phyloP scores from a whole-genome alignment of 2,888 invertebrate species.

The Eupithecia insigniata region DNA sequence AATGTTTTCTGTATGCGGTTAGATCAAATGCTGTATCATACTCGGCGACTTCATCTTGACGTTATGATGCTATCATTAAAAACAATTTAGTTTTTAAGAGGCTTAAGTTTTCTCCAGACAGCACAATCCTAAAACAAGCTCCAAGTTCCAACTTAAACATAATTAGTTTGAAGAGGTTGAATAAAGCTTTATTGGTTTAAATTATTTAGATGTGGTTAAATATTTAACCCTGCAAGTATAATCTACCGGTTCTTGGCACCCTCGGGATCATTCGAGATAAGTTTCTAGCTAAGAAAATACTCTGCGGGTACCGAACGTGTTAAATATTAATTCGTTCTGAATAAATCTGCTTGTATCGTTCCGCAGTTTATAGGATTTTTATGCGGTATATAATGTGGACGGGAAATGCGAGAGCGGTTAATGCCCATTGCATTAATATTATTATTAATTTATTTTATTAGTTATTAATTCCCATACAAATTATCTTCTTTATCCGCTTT shows the following conservation, averaged over 20 bases:
- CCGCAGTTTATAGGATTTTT: neutral
- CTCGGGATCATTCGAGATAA: conserved; percentile 1
- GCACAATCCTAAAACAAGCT: neutral
- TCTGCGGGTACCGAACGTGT: neutral
- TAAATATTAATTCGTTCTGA: conserved; percentile 6
- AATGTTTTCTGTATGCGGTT: neutral
- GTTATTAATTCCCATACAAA: no score
- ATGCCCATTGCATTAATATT: no score
- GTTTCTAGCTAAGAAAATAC: conserved; percentile 12
- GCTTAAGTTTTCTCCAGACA: neutral
- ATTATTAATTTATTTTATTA: no score
- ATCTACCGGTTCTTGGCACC: neutral
- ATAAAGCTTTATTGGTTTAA: conserved; percentile 16
- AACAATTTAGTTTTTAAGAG: conserved; percentile 4
- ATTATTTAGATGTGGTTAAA: conserved; percentile 14
- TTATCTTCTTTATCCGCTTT: neutral
- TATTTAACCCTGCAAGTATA: conserved; percentile 16
- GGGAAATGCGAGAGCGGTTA: neutral
- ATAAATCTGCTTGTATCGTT: neutral
- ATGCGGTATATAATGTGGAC: neutral
- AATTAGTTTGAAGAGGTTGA: conserved; percentile 6
- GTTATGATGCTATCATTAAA: neutral
- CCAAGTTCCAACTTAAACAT: conserved; percentile 2
- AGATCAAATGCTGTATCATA: neutral
- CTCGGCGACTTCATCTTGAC: neutral